These are phyloP conservation scores for Scartelaos histophorus DNA, from an alignment of 2,113 vertebrate species.

Conservation along the genomic window DNA sequence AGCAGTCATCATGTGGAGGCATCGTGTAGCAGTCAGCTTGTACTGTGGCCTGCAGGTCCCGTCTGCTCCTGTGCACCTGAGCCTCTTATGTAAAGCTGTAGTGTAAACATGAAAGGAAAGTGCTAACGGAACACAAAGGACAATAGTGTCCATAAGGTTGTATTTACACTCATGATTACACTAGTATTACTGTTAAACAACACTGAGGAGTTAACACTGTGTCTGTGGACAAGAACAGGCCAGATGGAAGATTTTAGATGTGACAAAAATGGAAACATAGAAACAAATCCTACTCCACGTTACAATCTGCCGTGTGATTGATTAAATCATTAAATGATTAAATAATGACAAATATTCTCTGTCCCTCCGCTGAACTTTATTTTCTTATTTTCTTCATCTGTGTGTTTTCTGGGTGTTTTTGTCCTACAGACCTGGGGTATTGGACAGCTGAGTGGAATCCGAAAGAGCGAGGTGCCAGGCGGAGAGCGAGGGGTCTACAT, in stretches of 20 bases:
- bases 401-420: not conserved
- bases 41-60: not conserved
- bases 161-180: not conserved
- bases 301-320: not conserved
- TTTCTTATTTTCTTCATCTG: not conserved
- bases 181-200: not conserved
- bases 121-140: not conserved
- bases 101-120: not conserved
- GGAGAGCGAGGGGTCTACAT: conserved; percentile 56
- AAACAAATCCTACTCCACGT: not conserved
- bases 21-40: not conserved
- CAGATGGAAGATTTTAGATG: not conserved
- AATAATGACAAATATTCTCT: not conserved
- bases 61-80: not conserved
- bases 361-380: not conserved
- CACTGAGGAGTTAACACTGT: not conserved
- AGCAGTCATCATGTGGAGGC: not conserved
- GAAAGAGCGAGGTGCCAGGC: conserved; percentile 45
- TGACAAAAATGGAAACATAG: not conserved
- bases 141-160: not conserved
- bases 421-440: conserved; percentile 68
- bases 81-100: not conserved
- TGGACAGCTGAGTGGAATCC: conserved; percentile 67
- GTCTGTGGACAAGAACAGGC: not conserved
- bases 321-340: too few species aligned